Base-by-base conservation (phyloP, 2,797 vertebrate species). In the Amphiprion clarkii region DNA sequence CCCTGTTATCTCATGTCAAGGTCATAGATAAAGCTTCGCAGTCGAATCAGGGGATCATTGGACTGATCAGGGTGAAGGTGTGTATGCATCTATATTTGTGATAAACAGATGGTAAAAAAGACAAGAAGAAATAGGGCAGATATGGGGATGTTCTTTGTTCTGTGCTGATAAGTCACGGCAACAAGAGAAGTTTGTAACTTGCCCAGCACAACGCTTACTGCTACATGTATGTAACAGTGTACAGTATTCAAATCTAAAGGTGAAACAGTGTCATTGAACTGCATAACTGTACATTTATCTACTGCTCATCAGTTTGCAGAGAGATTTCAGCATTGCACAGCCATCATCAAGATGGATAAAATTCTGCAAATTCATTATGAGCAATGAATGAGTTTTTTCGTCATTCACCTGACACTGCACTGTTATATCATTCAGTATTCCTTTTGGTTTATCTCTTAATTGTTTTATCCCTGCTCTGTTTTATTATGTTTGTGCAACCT, bases 41-140 rank as follows among this genome's bases (percentile, higher is more conserved):
- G n/a, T 79, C n/a, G 59, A 23, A 5, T 11, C 14, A 17, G 54
- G 56, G 17, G 29, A 75, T 44, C 19, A 57, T 57, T 64, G 14
- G 55, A 53, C 49, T 8, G 42, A 71, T 83, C 72, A 82, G 77
- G 84, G 67, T 16, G 44, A 90, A 85, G 76, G 79, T 88, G 40
- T 42, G 16, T 74, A 78, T 88, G 40, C 51, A 17, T 74, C 61
- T 80, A 33, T 66, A 63, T 65, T 21, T 53, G 55, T 71, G 68
- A 91, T 92, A 86, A 85, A 78, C 25, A 87, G 81, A 89, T 90
- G 83, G 27, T 58, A 8, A 19, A 61, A 59, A 77, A 74, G 87
- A 86, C 81, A 84, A 87, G 80, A 67, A 57, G 57, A 82, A 83
- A 75, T 23, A 10, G 54, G 17, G 0, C 56, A 78, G 79, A 86